These are phyloP conservation scores for Chrysina gloriosa DNA, from an alignment of 2,888 invertebrate species.

Conservation along the genomic window DNA sequence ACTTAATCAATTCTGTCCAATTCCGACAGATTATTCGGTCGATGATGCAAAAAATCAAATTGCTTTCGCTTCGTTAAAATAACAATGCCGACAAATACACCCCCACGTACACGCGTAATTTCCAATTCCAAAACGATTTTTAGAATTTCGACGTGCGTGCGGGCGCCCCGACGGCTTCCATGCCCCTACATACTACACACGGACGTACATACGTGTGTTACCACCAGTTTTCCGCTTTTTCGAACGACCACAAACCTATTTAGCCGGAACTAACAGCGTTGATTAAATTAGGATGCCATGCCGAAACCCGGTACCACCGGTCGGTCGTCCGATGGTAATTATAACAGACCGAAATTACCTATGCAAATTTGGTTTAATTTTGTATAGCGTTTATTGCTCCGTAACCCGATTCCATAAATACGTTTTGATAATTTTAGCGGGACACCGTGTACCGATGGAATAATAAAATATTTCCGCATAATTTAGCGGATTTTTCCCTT, in stretches of 20 bases:
- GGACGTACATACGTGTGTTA: background rate
- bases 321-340: slow-evolving; percentile 17
- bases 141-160: background rate
- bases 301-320: slow-evolving; percentile 15
- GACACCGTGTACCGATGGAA: background rate
- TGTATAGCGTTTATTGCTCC: slow-evolving; percentile 33
- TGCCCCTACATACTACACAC: background rate
- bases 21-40: too few relatives aligned
- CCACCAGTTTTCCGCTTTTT: background rate
- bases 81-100: background rate
- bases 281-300: slow-evolving; percentile 31
- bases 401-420: slow-evolving; percentile 21
- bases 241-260: slow-evolving; percentile 15
- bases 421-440: slow-evolving; percentile 26
- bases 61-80: slow-evolving; percentile 2
- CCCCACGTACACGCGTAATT: slow-evolving; percentile 3
- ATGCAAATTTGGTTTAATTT: slow-evolving; percentile 34
- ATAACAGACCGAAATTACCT: slow-evolving; percentile 31
- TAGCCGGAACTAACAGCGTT: slow-evolving; percentile 21
- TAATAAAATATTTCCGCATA: slow-evolving; percentile 11
- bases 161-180: too few relatives aligned
- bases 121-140: slow-evolving; percentile 7
- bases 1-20: too few relatives aligned
- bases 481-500: background rate
- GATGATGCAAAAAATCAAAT: background rate